Evolutionary conservation across 2,888 invertebrate genomes (phyloP), one percentile per base, ranked within the genome.

Genomic region (Tholera decimalis): DNA sequence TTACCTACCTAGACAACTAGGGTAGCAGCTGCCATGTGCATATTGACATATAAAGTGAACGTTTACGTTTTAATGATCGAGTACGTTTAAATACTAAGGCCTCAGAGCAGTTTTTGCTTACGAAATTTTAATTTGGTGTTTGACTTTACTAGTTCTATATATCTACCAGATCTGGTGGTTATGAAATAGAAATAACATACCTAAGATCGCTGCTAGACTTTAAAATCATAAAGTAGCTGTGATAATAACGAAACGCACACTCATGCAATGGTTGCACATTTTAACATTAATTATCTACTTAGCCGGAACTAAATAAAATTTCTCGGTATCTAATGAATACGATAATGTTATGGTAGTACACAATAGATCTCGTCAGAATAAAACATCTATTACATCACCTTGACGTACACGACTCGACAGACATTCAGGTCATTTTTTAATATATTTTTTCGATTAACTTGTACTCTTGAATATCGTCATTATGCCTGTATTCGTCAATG

Each of bases 341-440:
- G 9, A 37, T 49, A 47, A 53, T 53, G 9, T 33, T 18, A 62
- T 50, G 13, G 9, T 35, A 7, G 57, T 53, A 54, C 20, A 56
- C 56, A 77, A 77, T 72, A 24, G 30, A 33, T 63, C 39, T 60
- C 15, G 33, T 35, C 43, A 58, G 33, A 60, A 63, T 35, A 30
- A 63, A 66, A 53, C 15, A 24, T 13, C 3, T 3, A 26, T 77
- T 77, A 15, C 73, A 33, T 66, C 54, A 77, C 64, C 58, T 53
- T 54, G 53, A 55, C 9, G 9, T 41, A 26, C 41, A 64, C 79
- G 57, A 30, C 30, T 55, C 28, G 43, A 59, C 46, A 49, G 20
- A 60, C 35, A 78, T 63, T 62, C 37, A 67, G 75, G 75, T 59
- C 78, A 63, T 30, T 77, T 73, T 69, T 75, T 74, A 15, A 9